These are phyloP conservation scores for Drosophila paulistorum DNA, from an alignment of 1,140 invertebrate species.

Conservation along the genomic window DNA sequence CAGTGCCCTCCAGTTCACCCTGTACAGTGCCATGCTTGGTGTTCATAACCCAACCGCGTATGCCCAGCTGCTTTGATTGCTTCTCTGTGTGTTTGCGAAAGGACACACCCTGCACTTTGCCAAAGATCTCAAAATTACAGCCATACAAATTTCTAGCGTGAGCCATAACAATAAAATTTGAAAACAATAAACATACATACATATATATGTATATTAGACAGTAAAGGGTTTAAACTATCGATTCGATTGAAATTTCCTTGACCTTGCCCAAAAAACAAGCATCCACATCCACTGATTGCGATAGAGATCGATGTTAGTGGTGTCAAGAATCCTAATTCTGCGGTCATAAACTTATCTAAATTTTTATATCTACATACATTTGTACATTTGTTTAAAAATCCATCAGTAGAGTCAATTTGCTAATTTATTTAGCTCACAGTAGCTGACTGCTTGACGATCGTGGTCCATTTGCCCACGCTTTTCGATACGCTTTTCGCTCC, in stretches of 20 bases:
- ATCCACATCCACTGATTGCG: no score
- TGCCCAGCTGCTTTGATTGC: slow-evolving; percentile 84
- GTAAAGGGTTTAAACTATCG: no score
- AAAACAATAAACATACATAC: no score
- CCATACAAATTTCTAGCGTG: slow-evolving; percentile 9
- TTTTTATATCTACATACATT: neutral
- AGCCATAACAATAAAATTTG: neutral
- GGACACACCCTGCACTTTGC: slow-evolving; percentile 84
- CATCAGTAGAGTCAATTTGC: slow-evolving; percentile 34
- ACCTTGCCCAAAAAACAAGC: no score
- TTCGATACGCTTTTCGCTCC: slow-evolving; percentile 40
- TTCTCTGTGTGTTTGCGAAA: slow-evolving; percentile 86
- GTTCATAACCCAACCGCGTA: slow-evolving; percentile 88
- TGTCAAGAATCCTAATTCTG: neutral
- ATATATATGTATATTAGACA: no score
- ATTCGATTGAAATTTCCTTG: no score
- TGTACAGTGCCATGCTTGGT: slow-evolving; percentile 85
- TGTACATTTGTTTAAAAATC: slow-evolving; percentile 13
- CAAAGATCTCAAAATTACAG: slow-evolving; percentile 84
- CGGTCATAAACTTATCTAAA: neutral
- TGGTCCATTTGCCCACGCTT: slow-evolving; percentile 42
- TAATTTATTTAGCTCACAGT: slow-evolving; percentile 54
- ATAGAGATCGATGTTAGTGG: no score
- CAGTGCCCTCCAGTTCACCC: slow-evolving; percentile 85
- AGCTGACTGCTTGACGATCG: neutral